Evolutionary conservation across 2,888 invertebrate species (phyloP).

Genomic region (Phyllotreta cruciferae): DNA sequence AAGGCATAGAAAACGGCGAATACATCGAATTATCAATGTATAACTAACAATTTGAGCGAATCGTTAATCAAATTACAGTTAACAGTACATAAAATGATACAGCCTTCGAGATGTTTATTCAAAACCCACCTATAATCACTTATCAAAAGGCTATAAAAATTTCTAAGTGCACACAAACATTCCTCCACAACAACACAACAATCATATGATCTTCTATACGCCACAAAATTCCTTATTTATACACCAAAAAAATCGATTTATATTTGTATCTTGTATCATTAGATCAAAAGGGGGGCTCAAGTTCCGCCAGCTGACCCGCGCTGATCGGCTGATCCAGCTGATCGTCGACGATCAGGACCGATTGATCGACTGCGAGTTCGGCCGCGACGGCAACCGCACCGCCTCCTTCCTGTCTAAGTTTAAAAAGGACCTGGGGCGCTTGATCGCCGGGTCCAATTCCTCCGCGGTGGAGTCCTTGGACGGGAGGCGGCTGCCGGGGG

Average conservation of each 20-base stretch:
- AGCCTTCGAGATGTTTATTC: conserved; percentile 15
- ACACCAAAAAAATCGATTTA: background rate
- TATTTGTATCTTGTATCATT: no score
- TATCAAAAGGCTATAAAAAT: conserved; percentile 7
- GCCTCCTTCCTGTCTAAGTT: conserved; percentile 68
- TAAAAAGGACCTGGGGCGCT: conserved; percentile 63
- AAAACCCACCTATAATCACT: background rate
- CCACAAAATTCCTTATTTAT: no score
- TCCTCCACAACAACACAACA: no score
- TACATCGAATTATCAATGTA: background rate
- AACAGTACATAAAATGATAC: conserved; percentile 10
- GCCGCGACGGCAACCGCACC: conserved; percentile 64
- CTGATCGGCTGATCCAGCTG: conserved; percentile 71
- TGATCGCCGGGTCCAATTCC: conserved; percentile 51
- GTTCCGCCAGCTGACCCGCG: conserved; percentile 73
- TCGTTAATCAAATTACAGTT: conserved; percentile 18
- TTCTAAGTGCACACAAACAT: background rate
- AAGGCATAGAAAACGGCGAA: background rate
- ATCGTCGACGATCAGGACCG: conserved; percentile 69
- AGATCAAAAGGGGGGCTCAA: conserved; percentile 59
- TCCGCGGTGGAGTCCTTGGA: conserved; percentile 64
- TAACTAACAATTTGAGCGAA: background rate
- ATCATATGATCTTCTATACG: no score
- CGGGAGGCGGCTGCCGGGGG: conserved; percentile 62
- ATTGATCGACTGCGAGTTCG: conserved; percentile 73